These are phyloP conservation scores for Antedon bifida DNA, from an alignment of 35 echinoderm and acorn worm species.

Conservation along the genomic window DNA sequence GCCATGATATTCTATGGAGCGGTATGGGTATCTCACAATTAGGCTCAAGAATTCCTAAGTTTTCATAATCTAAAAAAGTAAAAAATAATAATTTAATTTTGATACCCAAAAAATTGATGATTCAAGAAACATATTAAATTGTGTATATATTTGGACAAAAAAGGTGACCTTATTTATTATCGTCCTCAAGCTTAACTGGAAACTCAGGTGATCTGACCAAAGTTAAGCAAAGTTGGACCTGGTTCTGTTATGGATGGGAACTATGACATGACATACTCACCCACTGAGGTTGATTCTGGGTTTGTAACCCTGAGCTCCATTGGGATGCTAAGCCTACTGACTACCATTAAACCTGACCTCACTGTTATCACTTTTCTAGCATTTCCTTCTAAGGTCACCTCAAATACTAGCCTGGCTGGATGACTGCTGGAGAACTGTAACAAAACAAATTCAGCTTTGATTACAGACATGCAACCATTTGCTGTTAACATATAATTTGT, in stretches of 20 bases:
- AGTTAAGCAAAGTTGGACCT: too few relatives aligned
- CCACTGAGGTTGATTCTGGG: constrained; percentile 16
- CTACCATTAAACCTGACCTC: constrained; percentile 55
- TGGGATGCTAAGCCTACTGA: constrained; percentile 71
- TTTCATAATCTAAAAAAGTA: constrained; percentile 22
- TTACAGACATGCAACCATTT: neutral
- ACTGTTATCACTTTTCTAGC: constrained; percentile 84
- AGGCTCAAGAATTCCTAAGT: constrained; percentile 30
- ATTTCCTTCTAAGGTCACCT: constrained; percentile 79
- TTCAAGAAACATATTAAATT: neutral
- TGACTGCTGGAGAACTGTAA: constrained; percentile 51
- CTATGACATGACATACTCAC: too few relatives aligned
- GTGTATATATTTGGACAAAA: too few relatives aligned
- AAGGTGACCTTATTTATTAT: too few relatives aligned
- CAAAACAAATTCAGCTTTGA: neutral
- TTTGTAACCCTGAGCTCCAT: constrained; percentile 62
- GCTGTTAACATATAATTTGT: neutral
- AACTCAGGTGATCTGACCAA: too few relatives aligned
- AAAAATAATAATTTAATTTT: constrained; percentile 7
- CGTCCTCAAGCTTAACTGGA: too few relatives aligned
- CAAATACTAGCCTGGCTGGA: constrained; percentile 70
- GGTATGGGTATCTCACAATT: constrained; percentile 39
- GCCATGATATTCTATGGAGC: constrained; percentile 44
- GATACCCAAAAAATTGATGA: too few relatives aligned
- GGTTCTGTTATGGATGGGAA: too few relatives aligned